These are phyloP conservation scores for Drosophila pectinifera DNA, from an alignment of 1,140 invertebrate genomes.

Conservation along the genomic window DNA sequence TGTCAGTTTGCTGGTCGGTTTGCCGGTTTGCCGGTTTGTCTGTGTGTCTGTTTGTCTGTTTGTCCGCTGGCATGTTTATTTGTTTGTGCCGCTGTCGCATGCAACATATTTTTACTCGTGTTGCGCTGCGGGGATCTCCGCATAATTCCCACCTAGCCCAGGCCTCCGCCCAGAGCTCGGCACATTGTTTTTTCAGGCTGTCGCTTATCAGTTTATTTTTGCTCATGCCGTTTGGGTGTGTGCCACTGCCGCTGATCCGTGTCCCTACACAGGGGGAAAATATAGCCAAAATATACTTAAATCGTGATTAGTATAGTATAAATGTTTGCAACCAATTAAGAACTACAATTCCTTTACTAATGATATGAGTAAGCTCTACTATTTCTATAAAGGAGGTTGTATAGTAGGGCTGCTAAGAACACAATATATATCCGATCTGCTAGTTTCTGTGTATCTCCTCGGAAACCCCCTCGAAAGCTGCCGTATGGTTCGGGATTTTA, in stretches of 20 bases:
- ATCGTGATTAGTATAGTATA: too few relatives aligned
- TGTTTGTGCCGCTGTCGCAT: conserved; percentile 72
- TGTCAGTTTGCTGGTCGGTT: conserved; percentile 66
- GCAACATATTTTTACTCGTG: conserved; percentile 68
- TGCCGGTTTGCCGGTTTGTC: conserved; percentile 58
- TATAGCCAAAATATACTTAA: too few relatives aligned
- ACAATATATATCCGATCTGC: not conserved
- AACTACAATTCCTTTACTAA: too few relatives aligned
- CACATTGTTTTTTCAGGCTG: conserved; percentile 65
- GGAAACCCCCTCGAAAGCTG: conserved; percentile 26
- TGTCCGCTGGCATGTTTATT: conserved; percentile 60
- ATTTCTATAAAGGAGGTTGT: too few relatives aligned
- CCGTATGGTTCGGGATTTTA: conserved; percentile 65
- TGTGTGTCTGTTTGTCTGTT: conserved; percentile 51
- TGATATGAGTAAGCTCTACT: too few relatives aligned
- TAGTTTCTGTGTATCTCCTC: conserved; percentile 15
- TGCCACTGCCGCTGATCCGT: conserved; percentile 12
- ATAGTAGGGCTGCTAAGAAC: too few relatives aligned
- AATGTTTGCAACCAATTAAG: too few relatives aligned
- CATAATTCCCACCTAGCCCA: conserved; percentile 47
- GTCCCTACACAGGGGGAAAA: not conserved
- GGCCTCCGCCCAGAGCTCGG: not conserved
- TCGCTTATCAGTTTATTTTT: conserved; percentile 78
- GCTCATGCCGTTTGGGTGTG: conserved; percentile 68
- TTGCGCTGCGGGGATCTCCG: conserved; percentile 24